Evolutionary conservation across 2,113 vertebrate genomes (phyloP).

Genomic region (Siniperca knerii): DNA sequence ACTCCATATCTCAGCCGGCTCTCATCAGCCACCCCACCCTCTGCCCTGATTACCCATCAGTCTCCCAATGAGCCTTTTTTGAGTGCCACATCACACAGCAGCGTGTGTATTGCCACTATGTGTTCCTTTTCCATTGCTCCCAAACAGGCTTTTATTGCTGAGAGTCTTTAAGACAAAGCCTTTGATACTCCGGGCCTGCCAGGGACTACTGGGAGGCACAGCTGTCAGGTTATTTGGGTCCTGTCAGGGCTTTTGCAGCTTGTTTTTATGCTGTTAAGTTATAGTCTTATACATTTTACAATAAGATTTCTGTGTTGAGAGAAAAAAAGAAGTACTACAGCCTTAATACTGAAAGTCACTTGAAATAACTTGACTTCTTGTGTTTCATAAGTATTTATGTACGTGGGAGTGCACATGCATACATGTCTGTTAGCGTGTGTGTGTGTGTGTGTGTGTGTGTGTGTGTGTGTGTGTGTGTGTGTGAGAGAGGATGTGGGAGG

Average conservation of each 20-base stretch:
- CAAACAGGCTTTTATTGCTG: slow-evolving; percentile 74
- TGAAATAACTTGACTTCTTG: slow-evolving; percentile 61
- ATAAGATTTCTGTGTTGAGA: slow-evolving; percentile 29
- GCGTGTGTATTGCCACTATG: slow-evolving; percentile 65
- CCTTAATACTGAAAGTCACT: slow-evolving; percentile 19
- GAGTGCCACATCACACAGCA: slow-evolving; percentile 79
- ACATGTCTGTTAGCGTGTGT: slow-evolving; percentile 54
- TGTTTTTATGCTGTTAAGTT: slow-evolving; percentile 52
- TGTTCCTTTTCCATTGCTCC: slow-evolving; percentile 65
- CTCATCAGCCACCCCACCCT: slow-evolving; percentile 54
- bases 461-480: slow-evolving; percentile 16
- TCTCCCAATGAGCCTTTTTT: slow-evolving; percentile 57
- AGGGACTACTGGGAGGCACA: slow-evolving; percentile 64
- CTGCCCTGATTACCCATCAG: slow-evolving; percentile 68
- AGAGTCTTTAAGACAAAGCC: slow-evolving; percentile 69
- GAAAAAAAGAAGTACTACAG: slow-evolving; percentile 13
- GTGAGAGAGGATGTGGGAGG: slow-evolving; percentile 58
- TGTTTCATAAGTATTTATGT: slow-evolving; percentile 57
- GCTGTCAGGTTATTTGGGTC: slow-evolving; percentile 70
- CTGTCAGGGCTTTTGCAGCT: slow-evolving; percentile 39
- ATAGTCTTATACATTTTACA: slow-evolving; percentile 38
- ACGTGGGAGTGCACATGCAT: slow-evolving; percentile 37
- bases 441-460: slow-evolving; percentile 25
- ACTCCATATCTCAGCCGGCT: slow-evolving; percentile 51
- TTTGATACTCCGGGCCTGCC: slow-evolving; percentile 70